Evolutionary conservation across 2,113 vertebrate species (phyloP), one percentile per base, ranked within the genome.

Genomic region (Ptilorrhoa leucosticta): DNA sequence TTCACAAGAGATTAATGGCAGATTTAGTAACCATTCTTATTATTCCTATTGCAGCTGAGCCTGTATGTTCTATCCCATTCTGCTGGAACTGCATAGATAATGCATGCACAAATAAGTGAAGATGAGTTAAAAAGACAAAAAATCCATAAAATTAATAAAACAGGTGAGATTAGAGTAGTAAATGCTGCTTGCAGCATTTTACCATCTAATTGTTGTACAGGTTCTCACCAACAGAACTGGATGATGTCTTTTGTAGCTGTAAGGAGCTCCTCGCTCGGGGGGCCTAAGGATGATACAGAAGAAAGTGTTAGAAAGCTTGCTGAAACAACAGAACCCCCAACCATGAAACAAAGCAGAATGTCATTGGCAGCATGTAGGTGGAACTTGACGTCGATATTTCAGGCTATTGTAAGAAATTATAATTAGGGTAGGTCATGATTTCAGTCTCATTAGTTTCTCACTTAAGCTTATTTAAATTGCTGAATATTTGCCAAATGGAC

Each of bases 1-100:
- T 95, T 94, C 78, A 60, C 85, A 63, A 50, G 92, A 91, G 85
- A 93, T 95, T 95, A 96, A 92, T 92, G 89, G 78, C 88, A 92
- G 89, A 92, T 96, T 96, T 94, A 92, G 91, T 91, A 91, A 83
- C 77, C 21, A 35, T 83, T 96, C 72, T 66, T 89, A 63, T 75
- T 92, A 81, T 90, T 93, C 40, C 42, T 92, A 3, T 68, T 94
- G 72, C 80, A 90, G 80, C 80, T 87, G 86, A 90, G 76, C 69
- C 65, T 92, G 51, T 87, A 30, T 47, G 66, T 92, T 90, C 92
- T 88, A 30, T 51, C 50, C 63, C 33, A 63, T 54, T 90, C 85
- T 70, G 28, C 44, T 96, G 64, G 88, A 96, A 69, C n/a, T 56
- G 58, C 14, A 19, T 31, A 72, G 71, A 45, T 50, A 42, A 56